Base-by-base conservation (phyloP, 2,888 invertebrate genomes). In the Ganaspis brasiliensis region DNA sequence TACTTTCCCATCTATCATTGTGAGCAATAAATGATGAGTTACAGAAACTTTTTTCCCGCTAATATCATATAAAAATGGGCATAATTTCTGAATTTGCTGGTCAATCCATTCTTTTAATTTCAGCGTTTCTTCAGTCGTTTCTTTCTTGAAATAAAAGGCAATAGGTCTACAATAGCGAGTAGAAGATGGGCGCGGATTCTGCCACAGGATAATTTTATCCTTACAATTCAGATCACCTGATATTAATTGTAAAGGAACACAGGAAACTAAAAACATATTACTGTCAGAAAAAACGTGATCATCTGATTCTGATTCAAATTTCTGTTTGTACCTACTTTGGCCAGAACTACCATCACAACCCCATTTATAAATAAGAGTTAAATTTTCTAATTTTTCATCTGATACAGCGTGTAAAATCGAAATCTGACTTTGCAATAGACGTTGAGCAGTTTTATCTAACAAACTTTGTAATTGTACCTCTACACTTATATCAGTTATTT, bases 331-430 rank as follows among this genome's bases (percentile, higher is more conserved):
- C 72, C 40, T 72, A 70, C 78, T 82, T 75, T 82, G 80, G 2
- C 77, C 78, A 31, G 79, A 79, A 59, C 72, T 80, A 3, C 82
- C 82, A 55, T 83, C 82, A 61, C 80, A 83, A 6, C 82, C 83
- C 83, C 83, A 84, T 63, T 85, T 83, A 14, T 74, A 81, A 76
- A 82, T 81, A 6, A 83, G 81, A 63, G 59, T 59, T 24, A 83
- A n/a, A 37, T 79, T 75, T 55, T 71, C 24, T 24, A 80, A 35
- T 21, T 70, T 61, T 19, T 78, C 57, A 9, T 21, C 10, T 73
- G 59, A 6, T 2, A 80, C 9, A 21, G 19, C 75, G 10, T 76
- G 49, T 49, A 81, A 77, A 0, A 79, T 77, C 12, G 78, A 74
- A 24, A 14, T 74, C 78, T 83, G 80, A 21, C 57, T 19, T n/a